phyloP scores from a whole-genome alignment of 2,888 invertebrate genomes.

The Mesoligia furuncula region DNA sequence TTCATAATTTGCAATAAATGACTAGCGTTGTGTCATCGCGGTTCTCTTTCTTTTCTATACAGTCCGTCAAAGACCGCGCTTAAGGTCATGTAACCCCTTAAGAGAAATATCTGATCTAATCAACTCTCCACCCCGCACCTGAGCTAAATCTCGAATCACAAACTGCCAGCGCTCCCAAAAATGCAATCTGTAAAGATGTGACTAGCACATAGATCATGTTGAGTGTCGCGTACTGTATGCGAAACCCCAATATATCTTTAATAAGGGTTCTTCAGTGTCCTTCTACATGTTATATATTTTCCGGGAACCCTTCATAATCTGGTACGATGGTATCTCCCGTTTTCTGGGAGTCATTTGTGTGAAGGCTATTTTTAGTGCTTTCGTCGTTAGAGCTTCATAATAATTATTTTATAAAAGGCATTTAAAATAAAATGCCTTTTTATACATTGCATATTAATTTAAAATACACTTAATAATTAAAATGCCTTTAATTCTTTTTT shows the following conservation, averaged over 20 bases:
- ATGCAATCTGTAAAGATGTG: conserved; percentile 52
- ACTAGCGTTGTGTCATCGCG: too few relatives aligned
- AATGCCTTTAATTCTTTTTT: too few relatives aligned
- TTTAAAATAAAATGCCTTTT: too few relatives aligned
- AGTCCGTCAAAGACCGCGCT: too few relatives aligned
- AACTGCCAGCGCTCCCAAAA: conserved; percentile 41
- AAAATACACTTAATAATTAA: too few relatives aligned
- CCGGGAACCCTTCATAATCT: conserved; percentile 52
- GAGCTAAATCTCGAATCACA: conserved; percentile 27
- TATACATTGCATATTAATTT: too few relatives aligned
- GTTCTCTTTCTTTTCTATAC: too few relatives aligned
- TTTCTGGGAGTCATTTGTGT: conserved; percentile 41
- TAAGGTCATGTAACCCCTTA: too few relatives aligned
- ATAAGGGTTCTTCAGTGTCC: conserved; percentile 63
- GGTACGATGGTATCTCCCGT: conserved; percentile 17
- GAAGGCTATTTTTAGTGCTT: conserved; percentile 17
- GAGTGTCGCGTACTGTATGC: conserved; percentile 46
- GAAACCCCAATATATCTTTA: conserved; percentile 65
- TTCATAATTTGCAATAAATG: too few relatives aligned
- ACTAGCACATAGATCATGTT: conserved; percentile 55
- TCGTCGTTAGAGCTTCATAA: conserved; percentile 2
- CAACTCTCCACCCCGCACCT: conserved; percentile 18
- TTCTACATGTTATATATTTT: conserved; percentile 52
- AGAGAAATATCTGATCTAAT: background rate
- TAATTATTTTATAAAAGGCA: background rate